phyloP scores from a whole-genome alignment of 53 echinoderm and acorn worm species.

The Temnopleurus reevesii region DNA sequence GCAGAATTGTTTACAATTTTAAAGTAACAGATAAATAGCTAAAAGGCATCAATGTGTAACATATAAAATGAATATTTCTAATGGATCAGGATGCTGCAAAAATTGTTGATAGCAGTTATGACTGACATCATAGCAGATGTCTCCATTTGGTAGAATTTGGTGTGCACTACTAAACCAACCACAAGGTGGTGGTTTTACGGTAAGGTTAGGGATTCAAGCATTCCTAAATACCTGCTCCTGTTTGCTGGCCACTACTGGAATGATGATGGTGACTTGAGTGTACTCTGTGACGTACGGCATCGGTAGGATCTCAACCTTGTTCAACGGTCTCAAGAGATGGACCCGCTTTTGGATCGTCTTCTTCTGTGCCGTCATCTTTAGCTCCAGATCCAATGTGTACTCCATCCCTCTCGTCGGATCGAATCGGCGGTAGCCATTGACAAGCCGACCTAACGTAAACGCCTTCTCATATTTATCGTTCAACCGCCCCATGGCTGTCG shows the following conservation, averaged over 20 bases:
- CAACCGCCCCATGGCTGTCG: constrained; percentile 82
- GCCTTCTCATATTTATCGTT: constrained; percentile 89
- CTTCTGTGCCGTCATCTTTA: constrained; percentile 87
- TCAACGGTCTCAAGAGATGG: constrained; percentile 85
- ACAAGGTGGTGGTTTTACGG: too few relatives aligned
- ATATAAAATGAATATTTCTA: too few relatives aligned
- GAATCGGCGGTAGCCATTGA: constrained; percentile 94
- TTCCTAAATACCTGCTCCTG: constrained; percentile 65
- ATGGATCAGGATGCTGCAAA: too few relatives aligned
- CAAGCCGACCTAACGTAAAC: constrained; percentile 82
- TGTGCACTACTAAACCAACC: too few relatives aligned
- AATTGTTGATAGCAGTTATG: too few relatives aligned
- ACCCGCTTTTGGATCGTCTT: constrained; percentile 88
- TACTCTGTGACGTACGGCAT: constrained; percentile 99
- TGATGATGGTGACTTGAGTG: constrained; percentile 82
- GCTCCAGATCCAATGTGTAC: constrained; percentile 91
- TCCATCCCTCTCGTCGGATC: constrained; percentile 96
- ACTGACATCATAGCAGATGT: too few relatives aligned
- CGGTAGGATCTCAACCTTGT: constrained; percentile 89
- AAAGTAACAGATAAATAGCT: too few relatives aligned
- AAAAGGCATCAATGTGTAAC: too few relatives aligned
- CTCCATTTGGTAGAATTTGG: too few relatives aligned
- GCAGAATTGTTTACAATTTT: too few relatives aligned
- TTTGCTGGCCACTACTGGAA: constrained; percentile 80
- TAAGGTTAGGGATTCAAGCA: too few relatives aligned